Evolutionary conservation across 2,113 vertebrate species (phyloP).

Genomic region (Nannospalax galili): DNA sequence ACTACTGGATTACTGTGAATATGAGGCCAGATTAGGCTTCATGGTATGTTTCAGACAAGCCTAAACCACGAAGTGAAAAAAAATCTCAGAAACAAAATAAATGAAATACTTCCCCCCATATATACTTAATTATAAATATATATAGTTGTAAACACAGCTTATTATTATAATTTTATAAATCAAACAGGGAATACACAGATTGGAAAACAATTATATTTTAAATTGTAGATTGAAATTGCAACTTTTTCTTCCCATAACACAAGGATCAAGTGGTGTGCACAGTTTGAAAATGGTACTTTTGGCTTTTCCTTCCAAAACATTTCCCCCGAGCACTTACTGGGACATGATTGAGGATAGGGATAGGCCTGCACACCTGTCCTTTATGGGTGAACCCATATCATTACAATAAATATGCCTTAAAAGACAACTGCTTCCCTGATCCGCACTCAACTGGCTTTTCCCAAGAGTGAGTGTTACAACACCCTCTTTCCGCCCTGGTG

Average conservation of each 20-base stretch:
- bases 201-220: conserved; percentile 17
- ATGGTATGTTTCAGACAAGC: no score
- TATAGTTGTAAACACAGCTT: neutral
- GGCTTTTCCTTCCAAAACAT: neutral
- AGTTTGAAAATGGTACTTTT: neutral
- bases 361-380: neutral
- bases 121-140: no score
- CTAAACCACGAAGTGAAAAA: no score
- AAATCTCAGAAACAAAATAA: no score
- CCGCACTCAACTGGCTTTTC: neutral
- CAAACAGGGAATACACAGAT: neutral
- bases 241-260: conserved; percentile 17
- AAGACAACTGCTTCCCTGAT: neutral
- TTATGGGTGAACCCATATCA: neutral
- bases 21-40: neutral
- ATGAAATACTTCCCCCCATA: no score
- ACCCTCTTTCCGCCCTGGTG: neutral
- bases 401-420: neutral
- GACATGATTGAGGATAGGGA: neutral
- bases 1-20: neutral
- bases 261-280: neutral
- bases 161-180: conserved; percentile 21
- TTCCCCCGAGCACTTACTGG: neutral
- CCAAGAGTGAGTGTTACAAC: neutral
- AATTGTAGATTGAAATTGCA: conserved; percentile 22